Percentiles rank a stretch among this genome's conserved stretches.
Evolutionary conservation across 1,140 invertebrate species (phyloP).

Genomic region (Saccostrea glomerata): DNA sequence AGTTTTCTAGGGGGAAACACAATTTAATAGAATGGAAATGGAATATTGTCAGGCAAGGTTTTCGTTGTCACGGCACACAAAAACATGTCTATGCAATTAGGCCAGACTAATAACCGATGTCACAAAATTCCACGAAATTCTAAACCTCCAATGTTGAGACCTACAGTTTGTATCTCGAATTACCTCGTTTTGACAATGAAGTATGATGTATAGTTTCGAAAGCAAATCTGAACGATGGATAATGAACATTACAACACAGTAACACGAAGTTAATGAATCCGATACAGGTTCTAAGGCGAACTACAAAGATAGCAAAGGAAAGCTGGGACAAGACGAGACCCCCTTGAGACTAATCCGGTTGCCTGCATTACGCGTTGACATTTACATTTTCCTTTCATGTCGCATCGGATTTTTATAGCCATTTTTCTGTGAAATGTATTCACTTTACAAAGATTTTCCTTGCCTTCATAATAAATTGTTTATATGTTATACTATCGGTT

Average conservation of each 20-base stretch:
- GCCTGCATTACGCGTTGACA: neutral
- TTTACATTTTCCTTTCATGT: constrained; percentile 32
- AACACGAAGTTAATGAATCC: constrained; percentile 8
- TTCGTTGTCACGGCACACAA: neutral
- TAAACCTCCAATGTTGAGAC: neutral
- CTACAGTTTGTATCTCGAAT: too few species aligned
- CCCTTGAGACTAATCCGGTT: neutral
- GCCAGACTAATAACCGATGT: neutral
- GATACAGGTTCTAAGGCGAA: constrained; percentile 18
- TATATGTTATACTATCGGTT: neutral
- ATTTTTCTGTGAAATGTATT: neutral
- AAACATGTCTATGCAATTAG: constrained; percentile 18
- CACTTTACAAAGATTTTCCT: neutral
- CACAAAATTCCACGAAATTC: neutral
- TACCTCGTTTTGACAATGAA: neutral
- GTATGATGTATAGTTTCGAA: constrained; percentile 19
- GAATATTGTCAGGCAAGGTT: constrained; percentile 31
- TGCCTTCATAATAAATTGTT: neutral
- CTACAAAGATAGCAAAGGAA: neutral
- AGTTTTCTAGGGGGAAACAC: constrained; percentile 16
- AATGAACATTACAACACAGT: constrained; percentile 24
- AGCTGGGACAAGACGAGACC: neutral
- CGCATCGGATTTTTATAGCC: neutral
- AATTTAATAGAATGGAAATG: constrained; percentile 21
- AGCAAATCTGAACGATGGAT: constrained; percentile 3